Percentiles rank a stretch among this genome's conserved stretches.
phyloP scores from a whole-genome alignment of 2,888 invertebrate genomes.

The Hedychridium roseum region DNA sequence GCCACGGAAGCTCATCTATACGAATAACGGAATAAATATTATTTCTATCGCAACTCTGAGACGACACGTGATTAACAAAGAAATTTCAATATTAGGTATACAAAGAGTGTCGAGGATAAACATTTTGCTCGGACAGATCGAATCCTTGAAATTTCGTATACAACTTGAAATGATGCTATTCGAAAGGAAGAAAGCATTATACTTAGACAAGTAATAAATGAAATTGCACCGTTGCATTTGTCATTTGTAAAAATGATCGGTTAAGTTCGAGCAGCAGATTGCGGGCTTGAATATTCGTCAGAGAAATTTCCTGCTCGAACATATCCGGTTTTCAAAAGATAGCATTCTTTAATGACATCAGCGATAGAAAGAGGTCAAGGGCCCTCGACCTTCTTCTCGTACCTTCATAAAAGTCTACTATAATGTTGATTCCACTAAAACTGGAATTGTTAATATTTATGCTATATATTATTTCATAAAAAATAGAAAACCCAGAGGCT shows the following conservation, averaged over 20 bases:
- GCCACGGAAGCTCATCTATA: too few species aligned
- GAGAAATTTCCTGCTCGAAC: conserved; percentile 42
- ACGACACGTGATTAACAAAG: too few species aligned
- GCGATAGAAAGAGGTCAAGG: conserved; percentile 5
- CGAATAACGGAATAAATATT: too few species aligned
- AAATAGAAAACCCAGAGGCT: conserved; percentile 55
- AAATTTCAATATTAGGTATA: not conserved
- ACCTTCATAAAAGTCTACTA: conserved; percentile 54
- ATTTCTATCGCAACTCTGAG: too few species aligned
- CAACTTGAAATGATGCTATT: conserved; percentile 15
- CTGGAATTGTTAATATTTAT: conserved; percentile 56
- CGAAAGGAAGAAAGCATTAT: conserved; percentile 30
- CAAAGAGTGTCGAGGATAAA: not conserved
- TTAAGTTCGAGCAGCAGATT: conserved; percentile 43
- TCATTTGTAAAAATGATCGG: conserved; percentile 38
- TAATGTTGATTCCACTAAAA: conserved; percentile 61
- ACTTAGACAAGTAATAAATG: conserved; percentile 39
- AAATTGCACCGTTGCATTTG: conserved; percentile 50
- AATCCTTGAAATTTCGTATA: conserved; percentile 10
- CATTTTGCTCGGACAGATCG: not conserved
- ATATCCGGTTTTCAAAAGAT: conserved; percentile 38
- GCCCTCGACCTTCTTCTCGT: conserved; percentile 22
- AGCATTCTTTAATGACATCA: not conserved
- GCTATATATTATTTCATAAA: conserved; percentile 52
- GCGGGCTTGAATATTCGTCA: conserved; percentile 2